Percentiles rank a stretch among this genome's conserved stretches.
Evolutionary conservation across 1,140 invertebrate species (phyloP).

Genomic region (Drosophila serrata): DNA sequence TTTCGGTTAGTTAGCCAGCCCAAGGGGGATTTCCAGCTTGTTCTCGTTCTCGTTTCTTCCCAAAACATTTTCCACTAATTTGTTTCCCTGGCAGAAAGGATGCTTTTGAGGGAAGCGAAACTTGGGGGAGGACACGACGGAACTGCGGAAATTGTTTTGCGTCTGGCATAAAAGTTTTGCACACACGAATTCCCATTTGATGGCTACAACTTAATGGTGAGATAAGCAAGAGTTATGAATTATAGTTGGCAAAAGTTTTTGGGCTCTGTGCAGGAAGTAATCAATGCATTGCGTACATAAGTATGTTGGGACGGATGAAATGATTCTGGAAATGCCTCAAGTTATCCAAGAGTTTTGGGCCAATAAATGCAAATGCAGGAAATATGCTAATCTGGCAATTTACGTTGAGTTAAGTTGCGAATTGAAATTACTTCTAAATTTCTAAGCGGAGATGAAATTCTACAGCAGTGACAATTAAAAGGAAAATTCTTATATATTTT

Average conservation of each 20-base stretch:
- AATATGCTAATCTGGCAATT: constrained; percentile 25
- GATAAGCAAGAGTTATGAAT: constrained; percentile 73
- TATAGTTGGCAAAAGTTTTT: constrained; percentile 56
- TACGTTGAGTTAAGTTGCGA: not conserved
- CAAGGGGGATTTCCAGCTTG: constrained; percentile 26
- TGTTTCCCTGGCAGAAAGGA: constrained; percentile 16
- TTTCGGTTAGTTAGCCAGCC: constrained; percentile 52
- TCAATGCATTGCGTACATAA: constrained; percentile 59
- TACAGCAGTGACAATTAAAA: not conserved
- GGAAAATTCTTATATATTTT: no score
- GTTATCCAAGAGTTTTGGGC: constrained; percentile 25
- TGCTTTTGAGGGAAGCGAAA: no score
- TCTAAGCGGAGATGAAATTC: no score
- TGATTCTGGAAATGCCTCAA: constrained; percentile 42
- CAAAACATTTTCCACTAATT: constrained; percentile 63
- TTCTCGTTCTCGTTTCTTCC: constrained; percentile 21
- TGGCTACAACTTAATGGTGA: constrained; percentile 71
- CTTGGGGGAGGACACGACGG: constrained; percentile 4
- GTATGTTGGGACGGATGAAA: constrained; percentile 28
- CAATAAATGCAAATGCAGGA: constrained; percentile 38
- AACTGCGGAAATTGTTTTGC: constrained; percentile 78
- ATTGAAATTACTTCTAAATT: not conserved
- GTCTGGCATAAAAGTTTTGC: constrained; percentile 73
- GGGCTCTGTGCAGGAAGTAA: constrained; percentile 47
- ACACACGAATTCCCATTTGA: constrained; percentile 73